Percentiles rank a stretch among this genome's conserved stretches.
These are phyloP conservation scores for Gorilla gorilla DNA, from an alignment of 2,113 vertebrate species.

Conservation along the genomic window DNA sequence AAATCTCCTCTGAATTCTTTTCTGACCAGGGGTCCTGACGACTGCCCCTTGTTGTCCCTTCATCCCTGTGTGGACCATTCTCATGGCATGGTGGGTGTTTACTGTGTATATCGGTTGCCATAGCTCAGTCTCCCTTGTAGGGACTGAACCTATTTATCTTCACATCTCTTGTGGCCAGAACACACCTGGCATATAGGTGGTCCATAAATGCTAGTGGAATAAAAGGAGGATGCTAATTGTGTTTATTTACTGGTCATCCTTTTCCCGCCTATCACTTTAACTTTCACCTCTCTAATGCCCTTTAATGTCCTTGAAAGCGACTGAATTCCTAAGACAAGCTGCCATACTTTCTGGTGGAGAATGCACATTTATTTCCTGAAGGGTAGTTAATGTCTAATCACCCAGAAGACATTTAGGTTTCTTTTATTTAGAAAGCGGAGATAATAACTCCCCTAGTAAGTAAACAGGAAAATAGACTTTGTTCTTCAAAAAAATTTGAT, in stretches of 20 bases:
- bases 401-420: neutral
- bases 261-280: neutral
- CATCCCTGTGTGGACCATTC: neutral
- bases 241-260: neutral
- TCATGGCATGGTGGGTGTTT: rapidly evolving
- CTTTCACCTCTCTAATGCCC: neutral
- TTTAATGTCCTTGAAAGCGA: slow-evolving; percentile 34
- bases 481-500: slow-evolving; percentile 23
- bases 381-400: slow-evolving; percentile 19
- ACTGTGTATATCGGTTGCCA: neutral
- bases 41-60: rapidly evolving
- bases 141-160: neutral
- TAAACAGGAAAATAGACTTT: slow-evolving; percentile 36
- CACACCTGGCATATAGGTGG: neutral
- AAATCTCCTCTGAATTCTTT: neutral
- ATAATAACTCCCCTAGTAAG: neutral
- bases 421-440: slow-evolving; percentile 40
- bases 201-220: neutral
- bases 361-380: slow-evolving; percentile 13
- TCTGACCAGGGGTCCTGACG: neutral
- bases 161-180: neutral
- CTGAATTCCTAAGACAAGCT: slow-evolving; percentile 19
- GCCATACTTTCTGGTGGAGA: neutral
- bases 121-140: neutral
- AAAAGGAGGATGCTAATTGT: neutral